These are phyloP conservation scores for Epinephelus cyanopodus DNA, from an alignment of 2,113 vertebrate genomes.

Conservation along the genomic window DNA sequence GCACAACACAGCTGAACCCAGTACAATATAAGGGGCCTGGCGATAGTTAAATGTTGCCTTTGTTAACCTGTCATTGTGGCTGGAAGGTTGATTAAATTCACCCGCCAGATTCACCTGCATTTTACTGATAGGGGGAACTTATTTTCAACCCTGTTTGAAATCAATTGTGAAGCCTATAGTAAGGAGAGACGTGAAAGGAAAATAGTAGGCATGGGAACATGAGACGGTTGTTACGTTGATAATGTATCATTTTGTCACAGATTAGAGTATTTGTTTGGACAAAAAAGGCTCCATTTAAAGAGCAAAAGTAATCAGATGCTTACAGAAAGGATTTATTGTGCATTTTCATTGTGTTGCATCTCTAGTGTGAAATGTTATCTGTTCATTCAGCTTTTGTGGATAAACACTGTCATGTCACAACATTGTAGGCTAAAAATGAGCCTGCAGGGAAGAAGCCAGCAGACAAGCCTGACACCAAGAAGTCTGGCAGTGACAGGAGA, in stretches of 20 bases:
- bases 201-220: not conserved
- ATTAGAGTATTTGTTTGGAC: not conserved
- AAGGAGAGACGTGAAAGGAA: not conserved
- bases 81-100: too few relatives aligned
- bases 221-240: not conserved
- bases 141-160: not conserved
- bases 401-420: not conserved
- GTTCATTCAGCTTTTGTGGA: not conserved
- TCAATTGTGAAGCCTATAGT: not conserved
- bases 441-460: slow-evolving; percentile 93
- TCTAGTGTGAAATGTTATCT: not conserved
- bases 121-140: too few relatives aligned
- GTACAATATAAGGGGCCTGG: too few relatives aligned
- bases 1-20: too few relatives aligned
- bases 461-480: slow-evolving; percentile 89
- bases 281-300: not conserved
- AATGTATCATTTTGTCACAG: not conserved
- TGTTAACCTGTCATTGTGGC: too few relatives aligned
- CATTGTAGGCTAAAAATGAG: slow-evolving; percentile 94
- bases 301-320: not conserved
- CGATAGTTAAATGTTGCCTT: too few relatives aligned
- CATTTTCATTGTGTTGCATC: not conserved
- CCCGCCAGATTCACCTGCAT: too few relatives aligned
- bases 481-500: slow-evolving; percentile 80
- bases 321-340: not conserved